Conservation (phyloP, 1,140 invertebrate species). For the Lamellibrachia luymesi region DNA sequence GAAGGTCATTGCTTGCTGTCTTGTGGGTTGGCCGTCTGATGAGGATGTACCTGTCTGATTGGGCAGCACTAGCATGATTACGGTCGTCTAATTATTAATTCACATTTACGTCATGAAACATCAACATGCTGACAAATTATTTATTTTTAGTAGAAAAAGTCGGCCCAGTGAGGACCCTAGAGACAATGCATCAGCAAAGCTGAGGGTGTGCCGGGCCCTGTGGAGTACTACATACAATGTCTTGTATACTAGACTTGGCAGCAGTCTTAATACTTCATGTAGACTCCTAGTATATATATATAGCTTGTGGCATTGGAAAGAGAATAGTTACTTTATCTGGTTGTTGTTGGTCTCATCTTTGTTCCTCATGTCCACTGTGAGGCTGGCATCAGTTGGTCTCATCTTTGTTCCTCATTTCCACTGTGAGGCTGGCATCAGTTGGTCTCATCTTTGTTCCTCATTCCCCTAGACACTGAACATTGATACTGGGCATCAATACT, state of each 20-base stretch:
- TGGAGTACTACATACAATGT: not conserved
- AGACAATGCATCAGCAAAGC: not conserved
- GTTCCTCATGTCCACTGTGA: no score
- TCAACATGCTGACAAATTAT: not conserved
- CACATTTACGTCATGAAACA: not conserved
- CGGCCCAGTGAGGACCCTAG: not conserved
- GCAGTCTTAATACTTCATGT: not conserved
- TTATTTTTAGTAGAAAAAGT: not conserved
- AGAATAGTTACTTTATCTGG: not conserved
- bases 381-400: no score
- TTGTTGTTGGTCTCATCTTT: not conserved
- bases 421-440: no score
- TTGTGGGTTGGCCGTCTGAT: not conserved
- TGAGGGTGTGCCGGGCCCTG: not conserved
- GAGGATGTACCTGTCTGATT: not conserved
- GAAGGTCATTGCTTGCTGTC: not conserved
- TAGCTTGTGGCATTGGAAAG: not conserved
- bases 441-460: no score
- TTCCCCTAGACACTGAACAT: no score
- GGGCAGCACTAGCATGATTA: not conserved
- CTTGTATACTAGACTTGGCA: not conserved
- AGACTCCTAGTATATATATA: not conserved
- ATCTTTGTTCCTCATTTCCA: no score
- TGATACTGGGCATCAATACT: no score
- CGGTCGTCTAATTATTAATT: not conserved